Base-by-base conservation (phyloP, 2,888 invertebrate genomes). In the Clanis bilineata region DNA sequence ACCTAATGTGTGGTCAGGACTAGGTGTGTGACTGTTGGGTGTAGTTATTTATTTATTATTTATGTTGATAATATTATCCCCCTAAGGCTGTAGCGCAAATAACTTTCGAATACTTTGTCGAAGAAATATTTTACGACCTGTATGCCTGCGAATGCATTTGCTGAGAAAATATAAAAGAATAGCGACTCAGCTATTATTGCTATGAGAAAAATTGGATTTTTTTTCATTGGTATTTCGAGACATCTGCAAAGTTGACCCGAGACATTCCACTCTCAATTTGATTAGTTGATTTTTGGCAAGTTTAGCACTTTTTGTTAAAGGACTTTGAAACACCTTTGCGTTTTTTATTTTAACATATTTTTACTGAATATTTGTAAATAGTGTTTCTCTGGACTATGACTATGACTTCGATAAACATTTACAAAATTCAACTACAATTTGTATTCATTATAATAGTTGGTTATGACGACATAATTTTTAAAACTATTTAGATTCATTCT, bases 211-310 rank as follows among this genome's bases (percentile, higher is more conserved):
- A 4, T 51, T 32, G 9, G n/a, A 3, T 9, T 7, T 15, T 18
- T 5, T 32, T 47, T 15, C 18, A 47, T n/a, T n/a, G 0, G 28
- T 18, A 15, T 51, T 51, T 3, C 10, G 10, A 25, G 45, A n/a
- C 1, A 45, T 18, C 51, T 32, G 1, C 18, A 10, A 51, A 18
- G 18, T 21, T 18, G 7, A 3, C 28, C 32, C 28, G 51, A 21
- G 10, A 32, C 2, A 32, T 32, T 51, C 32, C 23, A 1, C 23
- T 45, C 21, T 3, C 32, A 15, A 43, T 43, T 23, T 57, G 9
- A 36, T 41, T 57, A 43, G 41, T 51, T 32, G 51, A 51, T 51
- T 51, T 51, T 51, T 51, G 18, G 3, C 51, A 51, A 51, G 28
- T 51, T 51, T 51, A 2, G 18, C 28, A 18, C 51, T 18, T 4